Evolutionary conservation across 2,113 vertebrate species (phyloP), one percentile per base, ranked within the genome.

Genomic region (Hypomesus transpacificus): DNA sequence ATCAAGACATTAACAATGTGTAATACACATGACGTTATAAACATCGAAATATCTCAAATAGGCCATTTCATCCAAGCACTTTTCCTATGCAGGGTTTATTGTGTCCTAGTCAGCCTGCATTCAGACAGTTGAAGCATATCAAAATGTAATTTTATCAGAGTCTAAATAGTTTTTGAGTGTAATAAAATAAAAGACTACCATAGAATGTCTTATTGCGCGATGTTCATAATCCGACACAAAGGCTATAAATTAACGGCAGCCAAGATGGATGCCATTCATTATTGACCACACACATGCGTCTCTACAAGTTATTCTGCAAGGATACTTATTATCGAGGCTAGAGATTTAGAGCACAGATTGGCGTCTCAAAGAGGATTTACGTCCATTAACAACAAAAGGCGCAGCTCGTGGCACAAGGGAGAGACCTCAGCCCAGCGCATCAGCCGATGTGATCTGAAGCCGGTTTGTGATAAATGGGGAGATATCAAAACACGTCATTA

Each of bases 401-500:
- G 76, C 80, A 85, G 84, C 77, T 81, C 82, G 61, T 75, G 84
- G 83, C 77, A 80, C 79, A 14, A 67, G 82, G 76, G 85, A 84
- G 75, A 77, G 75, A 83, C 22, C 71, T 76, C 63, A 69, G 81
- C 72, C 79, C 61, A 67, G 81, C 72, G 80, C 75, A 82, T 82
- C 75, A 81, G 75, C 62, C 76, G 75, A 81, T 63, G 63, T 61
- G 83, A 78, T 79, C 81, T 77, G 83, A 75, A 76, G 75, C 82
- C 71, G 53, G 66, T 64, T 73, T 14, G 78, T 88, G 88, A 87
- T 85, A 88, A 90, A 89, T 86, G 86, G 80, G 85, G 84, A 82
- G 81, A 86, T 85, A 86, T 89, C 85, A 87, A 86, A 89, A 80
- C 80, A 84, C 85, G 88, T 85, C 84, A 85, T 88, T 87, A 90